Evolutionary conservation across 2,113 vertebrate species (phyloP).

Genomic region (Pipra filicauda): DNA sequence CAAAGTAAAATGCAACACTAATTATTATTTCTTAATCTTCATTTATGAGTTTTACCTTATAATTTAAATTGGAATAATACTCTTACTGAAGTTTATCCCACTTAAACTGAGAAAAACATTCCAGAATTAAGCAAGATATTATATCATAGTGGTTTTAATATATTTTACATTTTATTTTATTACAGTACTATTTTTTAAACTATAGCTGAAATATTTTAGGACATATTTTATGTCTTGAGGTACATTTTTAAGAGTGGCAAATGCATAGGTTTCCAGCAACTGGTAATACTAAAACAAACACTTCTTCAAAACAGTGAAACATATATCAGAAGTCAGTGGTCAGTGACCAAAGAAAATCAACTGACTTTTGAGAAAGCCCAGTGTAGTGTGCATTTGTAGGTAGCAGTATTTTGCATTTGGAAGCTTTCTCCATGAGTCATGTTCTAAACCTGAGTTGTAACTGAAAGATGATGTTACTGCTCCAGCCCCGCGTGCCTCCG

Average conservation of each 20-base stretch:
- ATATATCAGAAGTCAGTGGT: not conserved
- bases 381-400: not conserved
- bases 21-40: not conserved
- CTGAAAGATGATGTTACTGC: not conserved
- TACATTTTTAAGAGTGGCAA: not conserved
- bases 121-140: not conserved
- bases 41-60: not conserved
- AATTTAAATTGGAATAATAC: not conserved
- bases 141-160: not conserved
- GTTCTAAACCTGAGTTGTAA: not conserved
- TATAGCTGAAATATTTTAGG: not conserved
- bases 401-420: slow-evolving; percentile 14
- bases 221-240: not conserved
- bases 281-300: not conserved
- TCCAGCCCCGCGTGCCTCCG: not conserved
- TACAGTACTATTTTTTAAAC: not conserved
- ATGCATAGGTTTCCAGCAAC: not conserved
- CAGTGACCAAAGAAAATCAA: not conserved
- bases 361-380: not conserved
- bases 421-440: slow-evolving; percentile 10
- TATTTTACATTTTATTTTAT: not conserved
- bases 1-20: not conserved
- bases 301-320: not conserved
- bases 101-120: not conserved
- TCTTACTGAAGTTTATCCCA: not conserved